Evolutionary conservation across 2,888 invertebrate species (phyloP).

Genomic region (Drosophila histrio): DNA sequence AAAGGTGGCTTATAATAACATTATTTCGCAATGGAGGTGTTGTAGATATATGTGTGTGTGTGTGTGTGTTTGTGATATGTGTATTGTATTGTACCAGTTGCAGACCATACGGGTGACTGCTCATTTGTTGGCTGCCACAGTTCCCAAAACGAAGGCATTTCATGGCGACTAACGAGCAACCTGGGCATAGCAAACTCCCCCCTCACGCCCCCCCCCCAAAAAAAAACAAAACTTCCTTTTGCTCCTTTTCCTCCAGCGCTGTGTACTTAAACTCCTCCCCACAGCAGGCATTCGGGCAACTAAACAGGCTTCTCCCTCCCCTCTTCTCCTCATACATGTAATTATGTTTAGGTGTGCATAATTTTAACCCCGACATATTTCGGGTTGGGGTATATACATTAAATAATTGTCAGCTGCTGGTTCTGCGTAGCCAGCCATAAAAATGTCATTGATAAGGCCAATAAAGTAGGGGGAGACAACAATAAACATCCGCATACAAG

Average conservation of each 20-base stretch:
- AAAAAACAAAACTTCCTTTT: not conserved
- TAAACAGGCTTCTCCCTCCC: not conserved
- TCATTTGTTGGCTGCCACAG: constrained; percentile 60
- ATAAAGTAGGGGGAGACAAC: constrained; percentile 7
- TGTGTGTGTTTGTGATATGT: constrained; percentile 26
- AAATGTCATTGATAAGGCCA: constrained; percentile 32
- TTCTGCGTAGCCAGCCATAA: constrained; percentile 22
- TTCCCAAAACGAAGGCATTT: constrained; percentile 62
- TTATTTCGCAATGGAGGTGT: constrained; percentile 62
- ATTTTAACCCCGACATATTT: constrained; percentile 21
- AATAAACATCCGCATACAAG: constrained; percentile 1
- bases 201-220: not conserved
- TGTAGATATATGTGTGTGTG: constrained; percentile 7
- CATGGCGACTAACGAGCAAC: constrained; percentile 75
- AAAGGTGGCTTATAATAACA: constrained; percentile 79
- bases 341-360: constrained; percentile 42
- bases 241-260: not conserved
- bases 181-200: constrained; percentile 59
- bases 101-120: constrained; percentile 55
- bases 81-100: constrained; percentile 32
- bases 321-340: constrained; percentile 16
- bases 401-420: constrained; percentile 46
- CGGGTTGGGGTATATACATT: constrained; percentile 11
- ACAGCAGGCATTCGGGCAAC: constrained; percentile 1
- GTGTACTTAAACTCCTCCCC: not conserved